Percentiles rank a stretch among this genome's conserved stretches.
Evolutionary conservation across 2,113 vertebrate genomes (phyloP).

Genomic region (Cryptotis parvus): DNA sequence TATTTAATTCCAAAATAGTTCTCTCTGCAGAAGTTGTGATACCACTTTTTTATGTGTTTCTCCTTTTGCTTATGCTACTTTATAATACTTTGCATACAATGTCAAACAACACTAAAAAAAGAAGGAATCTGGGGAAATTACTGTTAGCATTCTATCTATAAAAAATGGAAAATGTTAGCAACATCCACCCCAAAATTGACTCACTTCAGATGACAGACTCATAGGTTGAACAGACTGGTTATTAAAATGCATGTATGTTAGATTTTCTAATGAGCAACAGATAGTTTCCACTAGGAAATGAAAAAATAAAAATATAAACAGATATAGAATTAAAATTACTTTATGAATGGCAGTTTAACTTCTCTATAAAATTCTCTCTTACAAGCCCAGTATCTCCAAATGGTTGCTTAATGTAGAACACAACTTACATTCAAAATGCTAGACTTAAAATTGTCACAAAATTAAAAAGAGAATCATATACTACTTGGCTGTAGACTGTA

Average conservation of each 20-base stretch:
- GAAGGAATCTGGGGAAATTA: slow-evolving; percentile 65
- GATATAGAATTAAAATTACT: slow-evolving; percentile 81
- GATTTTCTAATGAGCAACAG: slow-evolving; percentile 68
- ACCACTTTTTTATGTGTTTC: slow-evolving; percentile 67
- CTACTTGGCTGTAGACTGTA: slow-evolving; percentile 72
- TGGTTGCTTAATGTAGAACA: slow-evolving; percentile 69
- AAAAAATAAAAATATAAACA: slow-evolving; percentile 79
- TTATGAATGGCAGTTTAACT: slow-evolving; percentile 82
- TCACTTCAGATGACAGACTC: slow-evolving; percentile 79
- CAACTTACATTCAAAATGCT: slow-evolving; percentile 70
- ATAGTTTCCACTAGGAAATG: slow-evolving; percentile 47
- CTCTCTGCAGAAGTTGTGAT: slow-evolving; percentile 69
- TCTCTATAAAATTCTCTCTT: slow-evolving; percentile 73
- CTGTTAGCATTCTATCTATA: slow-evolving; percentile 63
- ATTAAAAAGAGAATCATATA: slow-evolving; percentile 77
- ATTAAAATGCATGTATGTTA: slow-evolving; percentile 74
- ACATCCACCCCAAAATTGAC: slow-evolving; percentile 62
- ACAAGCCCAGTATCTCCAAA: slow-evolving; percentile 71
- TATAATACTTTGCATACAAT: slow-evolving; percentile 71
- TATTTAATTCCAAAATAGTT: slow-evolving; percentile 80
- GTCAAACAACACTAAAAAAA: slow-evolving; percentile 68
- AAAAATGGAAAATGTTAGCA: slow-evolving; percentile 71
- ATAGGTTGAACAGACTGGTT: slow-evolving; percentile 68
- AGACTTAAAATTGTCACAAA: slow-evolving; percentile 78
- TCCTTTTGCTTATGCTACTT: slow-evolving; percentile 76